Percentiles rank a stretch among this genome's conserved stretches.
Evolutionary conservation across 1,140 invertebrate genomes (phyloP).

Genomic region (Musca domestica): DNA sequence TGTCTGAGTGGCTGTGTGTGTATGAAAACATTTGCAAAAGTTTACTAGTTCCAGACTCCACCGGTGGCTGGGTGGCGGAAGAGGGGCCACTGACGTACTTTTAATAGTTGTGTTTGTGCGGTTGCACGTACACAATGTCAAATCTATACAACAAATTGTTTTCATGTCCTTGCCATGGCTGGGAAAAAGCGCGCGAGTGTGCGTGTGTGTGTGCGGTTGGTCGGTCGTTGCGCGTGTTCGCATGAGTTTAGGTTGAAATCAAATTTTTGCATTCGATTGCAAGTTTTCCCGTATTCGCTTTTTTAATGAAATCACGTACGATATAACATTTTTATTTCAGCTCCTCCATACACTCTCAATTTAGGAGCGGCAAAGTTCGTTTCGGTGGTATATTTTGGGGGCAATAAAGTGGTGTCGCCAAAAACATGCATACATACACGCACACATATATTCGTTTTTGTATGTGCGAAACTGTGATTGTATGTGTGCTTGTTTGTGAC

Average conservation of each 20-base stretch:
- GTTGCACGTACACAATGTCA: conserved; percentile 20
- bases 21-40: background rate
- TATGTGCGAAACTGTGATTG: background rate
- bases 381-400: conserved; percentile 3
- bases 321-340: background rate
- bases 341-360: conserved; percentile 11
- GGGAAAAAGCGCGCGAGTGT: background rate
- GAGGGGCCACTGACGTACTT: background rate
- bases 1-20: no score
- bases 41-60: no score
- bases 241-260: background rate
- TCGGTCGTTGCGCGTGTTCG: background rate
- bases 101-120: conserved; percentile 20
- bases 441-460: no score
- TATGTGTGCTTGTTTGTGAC: no score
- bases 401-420: conserved; percentile 17
- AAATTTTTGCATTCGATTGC: conserved; percentile 22
- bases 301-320: conserved; percentile 21
- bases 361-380: conserved; percentile 1
- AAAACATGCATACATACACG: background rate
- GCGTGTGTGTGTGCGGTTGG: background rate
- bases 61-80: no score
- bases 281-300: background rate
- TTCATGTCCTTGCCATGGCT: background rate
- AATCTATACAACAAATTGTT: conserved; percentile 20